Evolutionary conservation across 2,113 vertebrate species (phyloP).

Genomic region (Tragelaphus scriptus): DNA sequence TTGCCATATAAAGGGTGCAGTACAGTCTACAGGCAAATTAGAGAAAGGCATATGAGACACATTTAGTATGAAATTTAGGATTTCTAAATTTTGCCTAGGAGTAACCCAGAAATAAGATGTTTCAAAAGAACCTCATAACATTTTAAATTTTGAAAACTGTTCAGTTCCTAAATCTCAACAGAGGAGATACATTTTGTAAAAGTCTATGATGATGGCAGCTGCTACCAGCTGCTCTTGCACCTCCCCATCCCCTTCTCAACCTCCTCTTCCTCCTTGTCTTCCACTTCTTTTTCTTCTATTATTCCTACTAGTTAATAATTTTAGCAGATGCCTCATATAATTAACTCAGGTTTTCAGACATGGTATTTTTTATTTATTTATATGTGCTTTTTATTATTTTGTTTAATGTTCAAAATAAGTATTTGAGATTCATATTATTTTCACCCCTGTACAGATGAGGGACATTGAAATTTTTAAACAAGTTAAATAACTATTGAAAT

Average conservation of each 20-base stretch:
- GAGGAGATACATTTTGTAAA: background rate
- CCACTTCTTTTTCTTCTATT: background rate
- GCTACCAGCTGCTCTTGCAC: rapidly evolving
- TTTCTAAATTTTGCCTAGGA: background rate
- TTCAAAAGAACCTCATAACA: background rate
- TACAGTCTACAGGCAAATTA: background rate
- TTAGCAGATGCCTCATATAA: background rate
- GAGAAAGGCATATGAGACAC: background rate
- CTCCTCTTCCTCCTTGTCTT: background rate
- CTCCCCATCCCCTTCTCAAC: background rate
- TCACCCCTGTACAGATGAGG: background rate
- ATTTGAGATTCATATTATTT: background rate
- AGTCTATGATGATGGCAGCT: background rate
- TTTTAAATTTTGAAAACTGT: background rate
- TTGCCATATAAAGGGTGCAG: background rate
- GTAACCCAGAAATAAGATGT: background rate
- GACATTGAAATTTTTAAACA: background rate
- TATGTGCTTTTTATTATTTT: background rate
- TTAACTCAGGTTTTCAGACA: background rate
- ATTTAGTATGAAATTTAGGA: background rate
- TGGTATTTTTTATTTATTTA: background rate
- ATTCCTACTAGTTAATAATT: background rate
- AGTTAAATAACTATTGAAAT: background rate
- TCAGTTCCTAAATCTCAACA: background rate
- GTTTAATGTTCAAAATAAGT: background rate